Evolutionary conservation across 2,113 vertebrate genomes (phyloP).

Genomic region (Odontophorus gujanensis): DNA sequence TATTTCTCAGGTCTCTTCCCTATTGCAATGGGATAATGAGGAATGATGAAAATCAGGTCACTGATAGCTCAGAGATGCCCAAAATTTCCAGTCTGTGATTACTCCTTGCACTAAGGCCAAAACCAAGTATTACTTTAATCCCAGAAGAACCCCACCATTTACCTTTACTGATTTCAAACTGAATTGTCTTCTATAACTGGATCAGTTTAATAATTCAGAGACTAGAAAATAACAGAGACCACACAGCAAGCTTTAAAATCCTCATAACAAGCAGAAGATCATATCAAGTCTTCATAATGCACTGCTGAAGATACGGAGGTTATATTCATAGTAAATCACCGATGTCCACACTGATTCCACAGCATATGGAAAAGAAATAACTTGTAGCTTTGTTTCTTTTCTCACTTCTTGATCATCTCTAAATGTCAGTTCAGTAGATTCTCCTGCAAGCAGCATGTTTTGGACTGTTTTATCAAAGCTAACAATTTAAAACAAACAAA

Average conservation of each 20-base stretch:
- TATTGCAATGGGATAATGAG: background rate
- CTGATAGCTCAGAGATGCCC: background rate
- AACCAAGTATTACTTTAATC: background rate
- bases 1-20: background rate
- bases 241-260: background rate
- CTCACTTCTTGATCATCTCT: background rate
- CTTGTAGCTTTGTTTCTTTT: background rate
- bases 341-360: background rate
- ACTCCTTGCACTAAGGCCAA: background rate
- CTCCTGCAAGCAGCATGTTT: background rate
- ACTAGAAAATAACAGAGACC: background rate
- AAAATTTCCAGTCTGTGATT: background rate
- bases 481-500: background rate
- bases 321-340: background rate
- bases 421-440: background rate
- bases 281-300: background rate
- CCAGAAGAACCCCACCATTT: background rate
- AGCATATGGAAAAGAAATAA: background rate
- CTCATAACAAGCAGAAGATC: background rate
- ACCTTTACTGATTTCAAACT: background rate
- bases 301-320: background rate
- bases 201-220: background rate
- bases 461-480: background rate
- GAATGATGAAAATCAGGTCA: background rate
- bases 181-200: background rate